Base-by-base conservation (phyloP, 2,888 invertebrate genomes). In the Ophion obscuratus region DNA sequence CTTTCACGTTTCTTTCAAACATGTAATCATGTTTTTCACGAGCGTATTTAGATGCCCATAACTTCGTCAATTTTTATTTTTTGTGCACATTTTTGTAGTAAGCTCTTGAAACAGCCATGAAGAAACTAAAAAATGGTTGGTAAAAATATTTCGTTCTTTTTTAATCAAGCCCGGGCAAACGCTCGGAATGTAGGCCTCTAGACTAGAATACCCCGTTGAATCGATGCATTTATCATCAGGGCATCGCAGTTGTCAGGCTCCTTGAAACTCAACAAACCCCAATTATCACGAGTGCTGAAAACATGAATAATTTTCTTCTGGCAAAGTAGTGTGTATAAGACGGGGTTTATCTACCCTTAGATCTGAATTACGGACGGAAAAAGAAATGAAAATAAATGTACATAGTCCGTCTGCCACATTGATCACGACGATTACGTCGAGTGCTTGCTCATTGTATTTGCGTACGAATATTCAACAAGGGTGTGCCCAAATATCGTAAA, bases 331-430 rank as follows among this genome's bases (percentile, higher is more conserved):
- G 47, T 4, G 2, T 75, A 17, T 4, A n/a, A 1, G 20, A 20
- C 27, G 36, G 36, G 1, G 53, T 73, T 70, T 70, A 70, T 70
- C 53, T 31, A 31, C 71, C 57, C 71, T 71, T 14, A 27, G 1
- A 57, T 71, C 53, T 17, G 70, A 53, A 57, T 71, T 27, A 6
- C 17, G 9, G 31, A 53, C 6, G 20, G n/a, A 10, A 10, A 61
- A 53, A 44, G 10, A 44, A 74, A 74, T n/a, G 14, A 44, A 24
- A 11, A 36, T 14, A 20, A 24, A 74, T 44, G 20, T 6, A 24
- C 20, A 61, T 11, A 0, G 14, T 17, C 14, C 20, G 14, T 14
- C 20, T 24, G 40, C 0, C n/a, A 67, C 31, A 57, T 77, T 36
- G n/a, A 11, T 61, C 14, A 20, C 7, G 66, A 14, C 20, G 14